A percentile compares a stretch with the other conserved stretches of the same genome.
phyloP scores from a whole-genome alignment of 2,113 vertebrate genomes.

The Ginglymostoma cirratum region DNA sequence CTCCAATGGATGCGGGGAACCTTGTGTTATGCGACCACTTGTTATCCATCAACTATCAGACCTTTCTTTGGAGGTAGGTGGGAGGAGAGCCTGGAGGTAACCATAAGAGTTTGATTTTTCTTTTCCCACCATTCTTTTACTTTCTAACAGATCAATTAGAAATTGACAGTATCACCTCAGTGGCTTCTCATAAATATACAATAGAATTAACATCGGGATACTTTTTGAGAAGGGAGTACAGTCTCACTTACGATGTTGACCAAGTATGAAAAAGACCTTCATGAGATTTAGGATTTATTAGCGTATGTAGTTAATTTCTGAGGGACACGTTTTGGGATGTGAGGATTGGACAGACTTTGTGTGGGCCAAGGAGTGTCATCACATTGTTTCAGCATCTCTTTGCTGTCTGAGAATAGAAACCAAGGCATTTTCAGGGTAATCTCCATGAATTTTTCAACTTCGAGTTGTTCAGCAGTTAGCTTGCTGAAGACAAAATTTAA shows the following conservation, averaged over 20 bases:
- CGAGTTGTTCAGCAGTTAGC: background rate
- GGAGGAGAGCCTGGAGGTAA: background rate
- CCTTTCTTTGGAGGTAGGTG: no score
- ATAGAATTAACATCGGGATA: background rate
- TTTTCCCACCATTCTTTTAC: background rate
- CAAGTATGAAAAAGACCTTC: background rate
- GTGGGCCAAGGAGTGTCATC: background rate
- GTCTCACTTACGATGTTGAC: background rate
- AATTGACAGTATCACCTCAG: background rate
- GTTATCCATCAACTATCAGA: no score
- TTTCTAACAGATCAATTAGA: background rate
- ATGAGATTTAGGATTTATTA: background rate
- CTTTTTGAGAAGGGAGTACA: background rate
- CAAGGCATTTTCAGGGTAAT: background rate
- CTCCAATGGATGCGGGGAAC: no score
- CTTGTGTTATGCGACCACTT: no score
- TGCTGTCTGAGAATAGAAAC: background rate
- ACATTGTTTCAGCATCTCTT: background rate
- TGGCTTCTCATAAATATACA: background rate
- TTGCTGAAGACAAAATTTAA: background rate
- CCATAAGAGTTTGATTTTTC: background rate
- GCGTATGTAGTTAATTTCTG: background rate
- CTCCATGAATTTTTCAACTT: background rate
- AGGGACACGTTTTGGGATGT: background rate
- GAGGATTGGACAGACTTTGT: background rate